Evolutionary conservation across 2,888 invertebrate genomes (phyloP).

Genomic region (Apotomis turbidana): DNA sequence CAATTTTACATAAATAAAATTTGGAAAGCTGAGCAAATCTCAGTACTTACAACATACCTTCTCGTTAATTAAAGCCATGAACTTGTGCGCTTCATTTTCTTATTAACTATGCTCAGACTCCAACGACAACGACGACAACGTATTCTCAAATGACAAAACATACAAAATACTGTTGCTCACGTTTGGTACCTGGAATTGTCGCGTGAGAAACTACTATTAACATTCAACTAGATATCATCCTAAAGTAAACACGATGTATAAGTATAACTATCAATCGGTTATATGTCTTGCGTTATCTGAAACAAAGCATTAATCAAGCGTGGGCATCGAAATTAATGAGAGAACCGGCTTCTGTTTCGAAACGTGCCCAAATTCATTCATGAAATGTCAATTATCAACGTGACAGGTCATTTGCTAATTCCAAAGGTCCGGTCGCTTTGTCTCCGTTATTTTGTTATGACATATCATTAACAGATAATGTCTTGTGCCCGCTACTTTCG

Average conservation of each 20-base stretch:
- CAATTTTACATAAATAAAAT: too few species aligned
- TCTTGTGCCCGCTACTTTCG: conserved; percentile 38
- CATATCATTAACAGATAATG: conserved; percentile 40
- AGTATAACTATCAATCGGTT: conserved; percentile 21
- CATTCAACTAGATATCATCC: conserved; percentile 9
- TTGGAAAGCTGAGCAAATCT: too few species aligned
- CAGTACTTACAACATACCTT: too few species aligned
- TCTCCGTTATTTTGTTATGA: conserved; percentile 41
- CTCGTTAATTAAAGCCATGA: too few species aligned
- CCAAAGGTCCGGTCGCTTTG: conserved; percentile 51
- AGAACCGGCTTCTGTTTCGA: conserved; percentile 57
- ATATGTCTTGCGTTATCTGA: conserved; percentile 48
- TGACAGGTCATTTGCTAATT: conserved; percentile 74
- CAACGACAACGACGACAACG: too few species aligned
- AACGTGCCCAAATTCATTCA: conserved; percentile 63
- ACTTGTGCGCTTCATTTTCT: too few species aligned
- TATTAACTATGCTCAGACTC: too few species aligned
- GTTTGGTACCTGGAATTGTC: neutral
- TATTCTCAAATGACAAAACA: neutral
- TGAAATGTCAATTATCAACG: conserved; percentile 64
- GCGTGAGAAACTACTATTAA: conserved; percentile 30
- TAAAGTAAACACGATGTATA: conserved; percentile 3
- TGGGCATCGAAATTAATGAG: conserved; percentile 61
- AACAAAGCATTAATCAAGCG: conserved; percentile 62
- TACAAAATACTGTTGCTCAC: neutral